Conservation (phyloP, 2,113 vertebrate genomes). For the Pristiophorus japonicus region DNA sequence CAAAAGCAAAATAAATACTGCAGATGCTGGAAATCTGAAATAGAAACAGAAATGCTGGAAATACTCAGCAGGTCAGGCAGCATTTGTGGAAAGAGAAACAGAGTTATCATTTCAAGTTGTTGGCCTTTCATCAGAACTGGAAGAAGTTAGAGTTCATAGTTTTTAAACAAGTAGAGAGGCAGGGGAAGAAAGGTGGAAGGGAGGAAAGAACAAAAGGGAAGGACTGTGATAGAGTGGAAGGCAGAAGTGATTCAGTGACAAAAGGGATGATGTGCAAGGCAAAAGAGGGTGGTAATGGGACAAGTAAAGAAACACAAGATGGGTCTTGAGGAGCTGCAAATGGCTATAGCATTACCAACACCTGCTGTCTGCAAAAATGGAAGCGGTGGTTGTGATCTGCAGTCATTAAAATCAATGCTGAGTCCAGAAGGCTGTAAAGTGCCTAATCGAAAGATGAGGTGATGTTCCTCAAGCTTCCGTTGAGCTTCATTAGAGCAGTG, state of each 20-base stretch:
- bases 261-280: neutral
- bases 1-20: neutral
- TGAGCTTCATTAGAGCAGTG: neutral
- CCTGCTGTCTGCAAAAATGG: neutral
- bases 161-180: neutral
- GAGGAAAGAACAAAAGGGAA: neutral
- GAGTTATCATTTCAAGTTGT: neutral
- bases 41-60: neutral
- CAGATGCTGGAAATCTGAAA: neutral
- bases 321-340: neutral
- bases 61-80: neutral
- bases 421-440: neutral
- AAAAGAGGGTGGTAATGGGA: neutral
- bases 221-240: neutral
- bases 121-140: neutral
- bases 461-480: neutral
- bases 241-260: neutral
- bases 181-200: neutral
- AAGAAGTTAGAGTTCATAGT: too few relatives aligned
- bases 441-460: neutral
- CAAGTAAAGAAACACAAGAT: neutral
- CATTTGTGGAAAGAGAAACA: neutral
- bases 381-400: neutral
- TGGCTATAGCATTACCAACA: neutral
- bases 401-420: neutral